These are phyloP conservation scores for Tragelaphus oryx DNA, from an alignment of 2,797 vertebrate genomes.

Conservation along the genomic window DNA sequence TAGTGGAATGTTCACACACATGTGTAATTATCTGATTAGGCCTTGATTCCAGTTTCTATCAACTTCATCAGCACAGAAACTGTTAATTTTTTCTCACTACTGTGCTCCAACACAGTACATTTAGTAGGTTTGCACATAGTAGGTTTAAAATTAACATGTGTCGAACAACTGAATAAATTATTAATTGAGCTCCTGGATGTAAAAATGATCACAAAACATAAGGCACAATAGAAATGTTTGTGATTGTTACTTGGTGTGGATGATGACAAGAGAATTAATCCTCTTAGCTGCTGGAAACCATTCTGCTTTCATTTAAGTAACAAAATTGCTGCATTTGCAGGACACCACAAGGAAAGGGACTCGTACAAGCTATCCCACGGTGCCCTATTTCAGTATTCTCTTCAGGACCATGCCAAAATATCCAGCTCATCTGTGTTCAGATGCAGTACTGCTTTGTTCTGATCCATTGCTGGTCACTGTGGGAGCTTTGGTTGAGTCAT, in stretches of 20 bases:
- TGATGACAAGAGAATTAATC: slow-evolving; percentile 39
- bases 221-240: background rate
- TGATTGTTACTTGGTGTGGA: background rate
- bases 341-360: slow-evolving; percentile 24
- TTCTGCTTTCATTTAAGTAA: slow-evolving; percentile 40
- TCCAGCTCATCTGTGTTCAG: background rate
- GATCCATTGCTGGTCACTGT: slow-evolving; percentile 22
- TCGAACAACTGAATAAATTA: background rate
- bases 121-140: background rate
- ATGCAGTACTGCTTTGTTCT: background rate
- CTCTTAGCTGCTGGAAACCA: slow-evolving; percentile 62
- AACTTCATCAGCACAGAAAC: background rate
- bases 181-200: slow-evolving; percentile 15
- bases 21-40: background rate
- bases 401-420: slow-evolving; percentile 3
- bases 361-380: slow-evolving; percentile 56
- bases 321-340: slow-evolving; percentile 49
- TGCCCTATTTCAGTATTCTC: slow-evolving; percentile 29
- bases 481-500: slow-evolving; percentile 47
- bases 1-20: background rate
- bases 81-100: background rate
- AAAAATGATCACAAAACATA: slow-evolving; percentile 33
- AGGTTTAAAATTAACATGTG: slow-evolving; percentile 20
- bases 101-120: background rate
- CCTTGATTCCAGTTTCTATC: background rate